Base-by-base conservation (phyloP, 2,113 vertebrate species). In the Sterna hirundo region DNA sequence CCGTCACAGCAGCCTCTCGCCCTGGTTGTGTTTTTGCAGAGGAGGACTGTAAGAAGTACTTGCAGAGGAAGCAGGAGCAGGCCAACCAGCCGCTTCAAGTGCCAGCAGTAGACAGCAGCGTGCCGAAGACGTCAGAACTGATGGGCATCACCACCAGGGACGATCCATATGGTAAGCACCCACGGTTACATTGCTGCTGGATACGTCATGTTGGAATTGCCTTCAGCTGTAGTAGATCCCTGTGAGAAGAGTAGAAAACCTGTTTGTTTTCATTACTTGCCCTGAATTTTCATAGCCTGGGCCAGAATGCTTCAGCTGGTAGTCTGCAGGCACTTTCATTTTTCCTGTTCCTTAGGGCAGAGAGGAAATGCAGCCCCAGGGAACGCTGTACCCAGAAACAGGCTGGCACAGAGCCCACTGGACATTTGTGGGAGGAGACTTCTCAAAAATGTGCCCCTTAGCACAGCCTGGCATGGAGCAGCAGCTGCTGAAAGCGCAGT, bases 81-180 rank as follows among this genome's bases (percentile, higher is more conserved):
- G 85, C 94, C 0, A 96, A 98, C 54, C 98, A 98, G 42, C 99
- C 99, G 0, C 47, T 99, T 21, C 99, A 99, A 77, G 99, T 99
- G 38, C 97, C 98, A 1, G 98, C 98, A 17, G 98, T 99, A 11
- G 99, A 99, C 97, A 99, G 99, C 98, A 99, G 99, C 7, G 60
- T 97, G 38, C 98, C 98, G 0, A 98, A 91, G 79, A 98, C 98
- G 0, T 77, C 65, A 0, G 99, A 99, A 21, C 91, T 96, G 78
- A 36, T 75, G 4, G 98, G 98, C 42, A 98, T 99, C 96, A 99
- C 99, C 27, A 97, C 98, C n/a, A 95, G 96, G 5, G 99, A 99
- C 2, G 98, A 99, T 60, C 99, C 98, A 0, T 95, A 97, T 0
- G 99, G 99, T 99, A 83, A 97, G 96, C 4, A 4, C 52, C 58